A percentile compares a stretch with the other conserved stretches of the same genome.
phyloP scores from a whole-genome alignment of 2,797 vertebrate species.

The Diglossa cyanea region DNA sequence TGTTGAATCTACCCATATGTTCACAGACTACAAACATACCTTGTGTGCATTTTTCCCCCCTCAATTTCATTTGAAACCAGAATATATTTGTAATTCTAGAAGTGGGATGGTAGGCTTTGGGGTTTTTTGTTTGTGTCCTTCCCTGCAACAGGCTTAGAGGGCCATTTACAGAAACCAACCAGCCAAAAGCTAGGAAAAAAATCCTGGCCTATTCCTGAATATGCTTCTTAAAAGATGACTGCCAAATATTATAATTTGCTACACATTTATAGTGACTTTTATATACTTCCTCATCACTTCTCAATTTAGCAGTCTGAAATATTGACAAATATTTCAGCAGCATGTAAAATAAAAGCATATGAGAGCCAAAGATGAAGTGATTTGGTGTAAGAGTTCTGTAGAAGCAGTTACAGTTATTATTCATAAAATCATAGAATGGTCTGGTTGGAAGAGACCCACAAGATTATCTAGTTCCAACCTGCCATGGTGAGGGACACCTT shows the following conservation, averaged over 20 bases:
- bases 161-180: not conserved
- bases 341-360: not conserved
- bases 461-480: not conserved
- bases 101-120: not conserved
- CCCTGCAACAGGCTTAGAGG: not conserved
- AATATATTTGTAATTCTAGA: not conserved
- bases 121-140: not conserved
- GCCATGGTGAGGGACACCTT: not conserved
- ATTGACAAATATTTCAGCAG: not conserved
- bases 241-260: not conserved
- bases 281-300: not conserved
- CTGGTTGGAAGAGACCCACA: not conserved
- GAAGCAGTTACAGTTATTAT: not conserved
- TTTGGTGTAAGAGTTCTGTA: not conserved
- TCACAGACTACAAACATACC: not conserved
- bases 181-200: not conserved
- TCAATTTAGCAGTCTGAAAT: not conserved
- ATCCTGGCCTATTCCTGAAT: not conserved
- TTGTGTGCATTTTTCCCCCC: not conserved
- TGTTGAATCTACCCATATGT: not conserved
- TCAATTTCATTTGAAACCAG: not conserved
- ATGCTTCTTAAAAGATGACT: not conserved
- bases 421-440: not conserved
- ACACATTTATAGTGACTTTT: not conserved
- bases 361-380: not conserved